Conservation (phyloP, 2,888 invertebrate species). For the Cordilura impudica region DNA sequence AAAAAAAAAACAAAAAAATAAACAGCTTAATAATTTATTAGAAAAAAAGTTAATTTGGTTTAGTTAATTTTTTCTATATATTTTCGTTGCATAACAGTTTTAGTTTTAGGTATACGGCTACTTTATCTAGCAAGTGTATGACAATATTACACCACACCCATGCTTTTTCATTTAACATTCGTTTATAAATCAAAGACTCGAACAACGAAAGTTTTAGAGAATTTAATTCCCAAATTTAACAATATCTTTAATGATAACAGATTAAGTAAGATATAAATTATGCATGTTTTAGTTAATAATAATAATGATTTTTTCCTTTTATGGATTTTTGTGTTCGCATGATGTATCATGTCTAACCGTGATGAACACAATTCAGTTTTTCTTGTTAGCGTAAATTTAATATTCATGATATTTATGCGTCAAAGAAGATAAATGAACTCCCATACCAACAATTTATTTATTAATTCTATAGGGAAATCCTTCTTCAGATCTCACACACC, state of each 20-base stretch:
- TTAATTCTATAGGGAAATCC: conserved; percentile 51
- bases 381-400: conserved; percentile 68
- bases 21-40: no score
- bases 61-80: no score
- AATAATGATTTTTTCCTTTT: conserved; percentile 21
- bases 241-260: conserved; percentile 28
- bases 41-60: no score
- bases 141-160: no score
- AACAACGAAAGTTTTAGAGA: not conserved
- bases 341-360: not conserved
- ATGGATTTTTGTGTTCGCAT: not conserved
- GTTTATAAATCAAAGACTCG: not conserved
- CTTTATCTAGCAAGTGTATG: no score
- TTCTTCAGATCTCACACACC: conserved; percentile 44
- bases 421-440: conserved; percentile 74
- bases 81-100: no score
- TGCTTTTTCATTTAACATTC: no score
- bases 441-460: conserved; percentile 59
- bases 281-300: conserved; percentile 43
- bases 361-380: conserved; percentile 18
- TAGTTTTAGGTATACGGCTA: no score
- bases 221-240: conserved; percentile 6
- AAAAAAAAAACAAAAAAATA: no score
- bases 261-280: conserved; percentile 30
- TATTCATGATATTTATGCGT: conserved; percentile 75